Percentiles rank a stretch among this genome's conserved stretches.
phyloP scores from a whole-genome alignment of 2,888 invertebrate genomes.

The Meiosimyza decipiens region DNA sequence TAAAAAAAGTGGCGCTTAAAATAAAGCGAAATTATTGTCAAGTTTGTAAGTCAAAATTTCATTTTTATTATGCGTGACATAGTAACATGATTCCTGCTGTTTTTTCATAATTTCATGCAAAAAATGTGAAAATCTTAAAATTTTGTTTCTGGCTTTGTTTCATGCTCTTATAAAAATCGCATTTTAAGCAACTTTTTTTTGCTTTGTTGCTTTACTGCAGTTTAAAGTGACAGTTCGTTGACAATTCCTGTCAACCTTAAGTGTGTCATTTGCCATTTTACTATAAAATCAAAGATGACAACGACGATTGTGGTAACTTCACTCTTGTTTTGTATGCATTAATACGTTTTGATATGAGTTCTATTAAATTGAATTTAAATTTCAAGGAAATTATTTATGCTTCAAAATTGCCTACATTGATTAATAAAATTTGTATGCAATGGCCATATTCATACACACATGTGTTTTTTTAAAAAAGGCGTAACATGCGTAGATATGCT shows the following conservation, averaged over 20 bases:
- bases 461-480: no score
- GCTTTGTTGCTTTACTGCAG: background rate
- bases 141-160: background rate
- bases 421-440: no score
- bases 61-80: conserved; percentile 7
- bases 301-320: background rate
- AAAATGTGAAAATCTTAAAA: background rate
- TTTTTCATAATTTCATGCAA: background rate
- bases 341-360: no score
- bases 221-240: conserved; percentile 5
- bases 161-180: background rate
- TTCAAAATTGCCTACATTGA: no score
- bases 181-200: background rate
- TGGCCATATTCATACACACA: no score
- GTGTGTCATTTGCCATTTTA: background rate
- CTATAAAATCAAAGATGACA: background rate
- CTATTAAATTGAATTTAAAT: no score
- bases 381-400: no score
- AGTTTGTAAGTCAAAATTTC: conserved; percentile 3
- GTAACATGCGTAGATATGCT: no score
- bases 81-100: background rate
- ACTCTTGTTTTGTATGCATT: background rate
- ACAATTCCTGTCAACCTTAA: conserved; percentile 12
- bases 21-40: conserved; percentile 9
- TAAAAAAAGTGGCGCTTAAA: conserved; percentile 11